Conservation (phyloP, 1,140 invertebrate genomes). For the Bombus cullumanus region DNA sequence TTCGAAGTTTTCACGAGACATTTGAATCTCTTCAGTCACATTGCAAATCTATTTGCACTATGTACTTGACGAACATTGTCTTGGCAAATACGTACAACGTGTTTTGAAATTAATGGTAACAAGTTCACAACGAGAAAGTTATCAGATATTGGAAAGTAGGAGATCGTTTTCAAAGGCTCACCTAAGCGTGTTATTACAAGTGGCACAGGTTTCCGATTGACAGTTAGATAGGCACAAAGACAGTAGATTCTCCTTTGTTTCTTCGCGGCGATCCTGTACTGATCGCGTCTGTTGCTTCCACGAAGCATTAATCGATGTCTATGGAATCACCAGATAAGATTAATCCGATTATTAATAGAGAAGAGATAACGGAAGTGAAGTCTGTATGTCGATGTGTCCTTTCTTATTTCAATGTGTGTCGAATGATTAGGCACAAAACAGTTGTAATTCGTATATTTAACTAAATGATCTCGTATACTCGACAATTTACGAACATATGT, state of each 20-base stretch:
- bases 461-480: too few relatives aligned
- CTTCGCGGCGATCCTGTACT: not conserved
- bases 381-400: not conserved
- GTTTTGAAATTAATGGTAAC: not conserved
- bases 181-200: not conserved
- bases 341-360: not conserved
- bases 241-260: not conserved
- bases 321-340: slow-evolving; percentile 15
- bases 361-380: slow-evolving; percentile 14
- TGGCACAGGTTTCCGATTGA: not conserved
- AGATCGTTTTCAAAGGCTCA: not conserved
- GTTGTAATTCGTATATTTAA: too few relatives aligned
- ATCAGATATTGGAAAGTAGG: not conserved
- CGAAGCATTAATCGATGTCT: not conserved
- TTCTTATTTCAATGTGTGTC: not conserved
- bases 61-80: not conserved
- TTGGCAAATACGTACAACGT: not conserved
- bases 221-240: not conserved
- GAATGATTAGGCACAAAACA: too few relatives aligned
- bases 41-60: too few relatives aligned
- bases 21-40: too few relatives aligned
- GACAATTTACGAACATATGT: too few relatives aligned
- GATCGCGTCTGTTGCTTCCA: not conserved
- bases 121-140: not conserved
- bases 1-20: too few relatives aligned